Base-by-base conservation (phyloP, 2,888 invertebrate species). In the Rhamnusium bicolor region DNA sequence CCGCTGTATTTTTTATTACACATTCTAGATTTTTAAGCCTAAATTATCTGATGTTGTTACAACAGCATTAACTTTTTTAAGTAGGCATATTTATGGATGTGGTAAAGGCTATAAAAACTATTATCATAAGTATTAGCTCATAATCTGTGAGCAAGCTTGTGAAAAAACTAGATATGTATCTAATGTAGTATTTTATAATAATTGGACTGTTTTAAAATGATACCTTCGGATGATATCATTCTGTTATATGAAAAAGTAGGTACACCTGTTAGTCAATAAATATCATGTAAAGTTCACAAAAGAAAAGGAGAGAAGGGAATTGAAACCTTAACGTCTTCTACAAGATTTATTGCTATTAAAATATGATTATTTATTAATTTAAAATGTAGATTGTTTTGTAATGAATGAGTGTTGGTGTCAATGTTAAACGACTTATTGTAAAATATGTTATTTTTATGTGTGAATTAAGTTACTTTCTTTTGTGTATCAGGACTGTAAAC, bases 341-440 rank as follows among this genome's bases (percentile, higher is more conserved):
- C 18, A 32, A 32, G 58, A 60, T 60, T 60, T 60, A 60, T 18
- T 16, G 32, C 10, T 32, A 40, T 18, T 16, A 18, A 32, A 60
- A 60, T 18, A 32, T 40, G 12, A 10, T 24, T 21, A 19, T 7
- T 12, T 19, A 60, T n/a, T n/a, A n/a, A n/a, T n/a, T n/a, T n/a
- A n/a, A n/a, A n/a, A n/a, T 60, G 32, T 60, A 60, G 58, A 60
- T 16, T 29, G 56, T 60, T 40, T 40, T 60, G 58, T 32, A 60
- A 60, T 18, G 12, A 40, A 40, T n/a, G 3, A 40, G 40, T 40
- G 51, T 19, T 51, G 18, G 16, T 19, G 7, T 6, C 7, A 8
- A 8, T 60, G 8, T 18, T 40, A 32, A 60, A 60, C 19, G 8
- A 60, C 40, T 40, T 29, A 60, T 60, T 60, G 40, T 40, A 60